A percentile compares a stretch with the other conserved stretches of the same genome.
Evolutionary conservation across 2,113 vertebrate genomes (phyloP).

Genomic region (Ceyx cyanopectus): DNA sequence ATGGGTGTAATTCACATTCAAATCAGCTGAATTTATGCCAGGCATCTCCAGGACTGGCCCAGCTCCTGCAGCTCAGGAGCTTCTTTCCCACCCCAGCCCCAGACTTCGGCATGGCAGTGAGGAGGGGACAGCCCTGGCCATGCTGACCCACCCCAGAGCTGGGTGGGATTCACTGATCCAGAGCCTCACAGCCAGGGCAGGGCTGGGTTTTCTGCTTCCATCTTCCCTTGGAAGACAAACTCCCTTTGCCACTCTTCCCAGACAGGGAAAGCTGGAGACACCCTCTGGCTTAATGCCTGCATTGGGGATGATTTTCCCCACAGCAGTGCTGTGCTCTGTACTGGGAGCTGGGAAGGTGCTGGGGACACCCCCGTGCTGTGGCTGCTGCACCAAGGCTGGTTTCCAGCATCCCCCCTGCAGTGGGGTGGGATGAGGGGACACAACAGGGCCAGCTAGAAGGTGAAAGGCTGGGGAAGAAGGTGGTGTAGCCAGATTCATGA

Average conservation of each 20-base stretch:
- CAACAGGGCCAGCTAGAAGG: neutral
- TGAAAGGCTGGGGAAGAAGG: neutral
- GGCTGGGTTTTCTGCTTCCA: neutral
- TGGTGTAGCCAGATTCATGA: neutral
- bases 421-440: no score
- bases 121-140: fast-evolving
- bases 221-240: neutral
- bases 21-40: slow-evolving; percentile 36
- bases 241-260: neutral
- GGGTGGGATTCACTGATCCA: neutral
- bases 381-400: no score
- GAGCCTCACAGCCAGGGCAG: neutral
- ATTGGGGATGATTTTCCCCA: no score
- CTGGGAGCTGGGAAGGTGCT: no score
- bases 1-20: slow-evolving; percentile 42
- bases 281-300: neutral
- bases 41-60: neutral
- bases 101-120: neutral
- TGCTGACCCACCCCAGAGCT: neutral
- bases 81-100: slow-evolving; percentile 9
- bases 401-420: no score
- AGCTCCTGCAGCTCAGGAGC: neutral
- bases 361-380: no score
- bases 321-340: no score
- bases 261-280: neutral